Evolutionary conservation across 2,797 vertebrate species (phyloP).

Genomic region (Arctocebus calabarensis): DNA sequence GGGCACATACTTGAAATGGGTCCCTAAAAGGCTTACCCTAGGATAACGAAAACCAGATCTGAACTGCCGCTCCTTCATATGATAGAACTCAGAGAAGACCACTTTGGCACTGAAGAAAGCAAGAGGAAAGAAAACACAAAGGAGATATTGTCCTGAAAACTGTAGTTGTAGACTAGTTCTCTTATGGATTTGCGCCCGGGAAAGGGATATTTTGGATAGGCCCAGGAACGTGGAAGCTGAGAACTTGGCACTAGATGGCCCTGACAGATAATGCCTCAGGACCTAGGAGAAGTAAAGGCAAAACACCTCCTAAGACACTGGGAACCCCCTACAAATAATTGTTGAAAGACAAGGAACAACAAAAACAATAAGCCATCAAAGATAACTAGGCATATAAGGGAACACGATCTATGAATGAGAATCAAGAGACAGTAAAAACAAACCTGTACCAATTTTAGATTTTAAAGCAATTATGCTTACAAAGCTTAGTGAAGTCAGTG

Average conservation of each 20-base stretch:
- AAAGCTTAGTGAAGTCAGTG: background rate
- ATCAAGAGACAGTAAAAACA: background rate
- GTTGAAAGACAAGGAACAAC: background rate
- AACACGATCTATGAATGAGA: background rate
- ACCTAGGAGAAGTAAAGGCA: background rate
- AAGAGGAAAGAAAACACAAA: background rate
- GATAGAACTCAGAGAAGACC: background rate
- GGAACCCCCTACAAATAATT: background rate
- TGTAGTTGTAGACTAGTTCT: background rate
- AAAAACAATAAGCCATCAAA: background rate
- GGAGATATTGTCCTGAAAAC: background rate
- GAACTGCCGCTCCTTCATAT: background rate
- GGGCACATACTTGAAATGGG: background rate
- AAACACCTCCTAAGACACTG: background rate
- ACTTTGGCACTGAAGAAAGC: background rate
- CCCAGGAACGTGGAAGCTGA: background rate
- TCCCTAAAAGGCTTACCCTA: background rate
- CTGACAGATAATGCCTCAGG: background rate
- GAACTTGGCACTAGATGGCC: background rate
- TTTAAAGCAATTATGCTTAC: background rate
- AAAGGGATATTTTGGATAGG: background rate
- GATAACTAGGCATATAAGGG: background rate
- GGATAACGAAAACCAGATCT: background rate
- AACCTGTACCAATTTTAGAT: background rate
- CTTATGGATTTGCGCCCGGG: accelerated